Conservation (phyloP, 2,113 vertebrate species). For the Oostethus manadensis region DNA sequence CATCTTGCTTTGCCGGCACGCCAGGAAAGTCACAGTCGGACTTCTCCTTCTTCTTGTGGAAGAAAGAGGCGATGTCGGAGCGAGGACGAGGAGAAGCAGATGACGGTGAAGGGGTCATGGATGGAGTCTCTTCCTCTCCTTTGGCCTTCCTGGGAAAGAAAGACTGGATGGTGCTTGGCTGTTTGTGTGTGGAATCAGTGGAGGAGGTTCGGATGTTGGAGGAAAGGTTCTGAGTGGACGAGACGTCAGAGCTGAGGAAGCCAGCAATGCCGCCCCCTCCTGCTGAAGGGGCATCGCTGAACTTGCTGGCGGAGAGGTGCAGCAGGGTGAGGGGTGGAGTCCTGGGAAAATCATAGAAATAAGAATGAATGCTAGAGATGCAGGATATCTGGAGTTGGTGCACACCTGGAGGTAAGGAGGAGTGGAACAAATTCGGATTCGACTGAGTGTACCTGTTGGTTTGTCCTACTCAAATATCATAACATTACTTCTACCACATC, state of each 20-base stretch:
- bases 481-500: no score
- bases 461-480: no score
- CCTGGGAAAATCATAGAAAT: slow-evolving; percentile 63
- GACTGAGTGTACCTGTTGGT: no score
- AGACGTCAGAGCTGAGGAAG: slow-evolving; percentile 75
- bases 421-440: no score
- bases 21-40: no score
- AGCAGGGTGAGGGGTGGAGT: slow-evolving; percentile 83
- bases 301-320: slow-evolving; percentile 84
- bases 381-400: no score
- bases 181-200: slow-evolving; percentile 37
- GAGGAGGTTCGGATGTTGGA: slow-evolving; percentile 15
- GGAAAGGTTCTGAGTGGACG: slow-evolving; percentile 46
- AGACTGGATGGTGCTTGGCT: slow-evolving; percentile 72
- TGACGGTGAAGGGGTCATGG: background rate
- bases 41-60: slow-evolving; percentile 52
- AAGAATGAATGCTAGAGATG: no score
- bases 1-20: background rate
- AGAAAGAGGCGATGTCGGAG: slow-evolving; percentile 60
- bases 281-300: slow-evolving; percentile 67
- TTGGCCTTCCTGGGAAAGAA: slow-evolving; percentile 79
- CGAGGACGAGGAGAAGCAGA: background rate
- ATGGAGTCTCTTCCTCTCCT: background rate
- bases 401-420: no score
- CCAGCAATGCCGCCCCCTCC: slow-evolving; percentile 72